Conservation (phyloP, 1,140 invertebrate genomes). For the Diplogasteroides magnus region DNA sequence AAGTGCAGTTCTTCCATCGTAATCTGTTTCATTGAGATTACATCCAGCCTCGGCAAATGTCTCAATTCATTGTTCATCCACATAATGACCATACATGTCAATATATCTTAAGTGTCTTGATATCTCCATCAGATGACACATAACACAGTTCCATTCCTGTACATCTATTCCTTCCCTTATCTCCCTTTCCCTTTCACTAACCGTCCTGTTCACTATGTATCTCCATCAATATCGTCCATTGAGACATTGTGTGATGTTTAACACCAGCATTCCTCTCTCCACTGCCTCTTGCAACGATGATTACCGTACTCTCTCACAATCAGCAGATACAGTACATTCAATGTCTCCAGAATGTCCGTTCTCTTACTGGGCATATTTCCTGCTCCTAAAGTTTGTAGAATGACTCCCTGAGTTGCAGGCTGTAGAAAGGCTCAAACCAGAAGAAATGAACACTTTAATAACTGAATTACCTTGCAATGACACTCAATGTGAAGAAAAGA, state of each 20-base stretch:
- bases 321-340: conserved; percentile 12
- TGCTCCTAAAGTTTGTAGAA: conserved; percentile 83
- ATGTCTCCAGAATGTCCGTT: conserved; percentile 71
- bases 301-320: neutral
- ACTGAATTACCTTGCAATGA: conserved; percentile 1
- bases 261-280: conserved; percentile 76
- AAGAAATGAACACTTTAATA: neutral
- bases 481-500: conserved; percentile 2
- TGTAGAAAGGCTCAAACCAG: conserved; percentile 72
- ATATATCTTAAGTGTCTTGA: conserved; percentile 34
- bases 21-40: conserved; percentile 45
- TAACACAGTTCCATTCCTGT: conserved; percentile 51
- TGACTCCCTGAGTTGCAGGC: conserved; percentile 77
- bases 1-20: conserved; percentile 49
- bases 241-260: conserved; percentile 85
- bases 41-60: conserved; percentile 45
- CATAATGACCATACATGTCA: neutral
- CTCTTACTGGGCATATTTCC: conserved; percentile 84
- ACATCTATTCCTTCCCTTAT: conserved; percentile 1
- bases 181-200: neutral
- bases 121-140: conserved; percentile 41
- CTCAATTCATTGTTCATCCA: neutral
- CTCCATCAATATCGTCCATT: conserved; percentile 60
- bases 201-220: conserved; percentile 36
- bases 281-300: conserved; percentile 67